Conservation (phyloP, 2,113 vertebrate genomes). For the Chaetodon trifascialis region DNA sequence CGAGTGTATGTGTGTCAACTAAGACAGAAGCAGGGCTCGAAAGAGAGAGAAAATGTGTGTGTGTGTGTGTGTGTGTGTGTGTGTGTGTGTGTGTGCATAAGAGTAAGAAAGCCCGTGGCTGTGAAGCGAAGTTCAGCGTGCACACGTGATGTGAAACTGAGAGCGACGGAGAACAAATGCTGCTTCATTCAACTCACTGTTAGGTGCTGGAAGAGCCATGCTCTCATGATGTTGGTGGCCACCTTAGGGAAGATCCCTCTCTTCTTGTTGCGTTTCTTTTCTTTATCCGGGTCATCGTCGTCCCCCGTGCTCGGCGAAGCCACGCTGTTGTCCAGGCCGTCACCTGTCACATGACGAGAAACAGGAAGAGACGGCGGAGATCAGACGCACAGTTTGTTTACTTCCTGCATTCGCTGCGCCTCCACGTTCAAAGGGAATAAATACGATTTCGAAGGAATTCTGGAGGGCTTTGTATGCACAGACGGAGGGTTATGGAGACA, state of each 20-base stretch:
- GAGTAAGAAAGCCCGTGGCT: conserved; percentile 15
- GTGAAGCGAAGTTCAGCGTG: conserved; percentile 28
- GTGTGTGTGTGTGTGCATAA: neutral
- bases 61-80: neutral
- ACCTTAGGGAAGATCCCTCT: conserved; percentile 99
- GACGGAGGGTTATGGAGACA: conserved; percentile 67
- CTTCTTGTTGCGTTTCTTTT: conserved; percentile 99
- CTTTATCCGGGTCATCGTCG: conserved; percentile 99
- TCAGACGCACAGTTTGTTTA: conserved; percentile 71
- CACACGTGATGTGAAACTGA: conserved; percentile 37
- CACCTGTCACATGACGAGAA: conserved; percentile 94
- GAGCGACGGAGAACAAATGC: conserved; percentile 33
- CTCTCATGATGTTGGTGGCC: conserved; percentile 99
- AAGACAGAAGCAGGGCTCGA: conserved; percentile 3
- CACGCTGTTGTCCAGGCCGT: conserved; percentile 99
- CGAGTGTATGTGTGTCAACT: conserved; percentile 13
- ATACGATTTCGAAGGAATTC: conserved; percentile 77
- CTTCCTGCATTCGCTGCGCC: conserved; percentile 66
- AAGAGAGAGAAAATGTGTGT: neutral
- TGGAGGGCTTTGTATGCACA: conserved; percentile 77
- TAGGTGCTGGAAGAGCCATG: conserved; percentile 99
- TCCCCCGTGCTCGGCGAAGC: conserved; percentile 99
- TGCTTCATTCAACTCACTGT: conserved; percentile 90
- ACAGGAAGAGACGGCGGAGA: conserved; percentile 64
- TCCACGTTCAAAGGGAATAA: conserved; percentile 78